A percentile compares a stretch with the other conserved stretches of the same genome.
Evolutionary conservation across 2,888 invertebrate species (phyloP).

Genomic region (Pristionchus arcanus): DNA sequence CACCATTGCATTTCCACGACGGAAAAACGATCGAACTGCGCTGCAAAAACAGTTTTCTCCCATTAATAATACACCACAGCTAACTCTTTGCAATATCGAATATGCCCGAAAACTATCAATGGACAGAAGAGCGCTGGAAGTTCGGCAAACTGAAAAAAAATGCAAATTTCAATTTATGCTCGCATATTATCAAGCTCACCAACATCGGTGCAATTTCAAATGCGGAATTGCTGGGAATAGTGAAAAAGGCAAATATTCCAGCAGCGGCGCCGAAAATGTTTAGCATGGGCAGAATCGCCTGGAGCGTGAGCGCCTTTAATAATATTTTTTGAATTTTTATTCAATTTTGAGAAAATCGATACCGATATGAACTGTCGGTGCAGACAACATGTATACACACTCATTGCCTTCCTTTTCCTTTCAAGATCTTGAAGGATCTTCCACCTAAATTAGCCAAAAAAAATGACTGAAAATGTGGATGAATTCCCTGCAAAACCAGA

Average conservation of each 20-base stretch:
- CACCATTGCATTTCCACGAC: not conserved
- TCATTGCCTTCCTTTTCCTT: not conserved
- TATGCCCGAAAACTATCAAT: not conserved
- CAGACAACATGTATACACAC: not conserved
- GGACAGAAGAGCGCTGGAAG: not conserved
- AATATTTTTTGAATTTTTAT: not conserved
- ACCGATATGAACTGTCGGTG: not conserved
- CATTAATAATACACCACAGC: not conserved
- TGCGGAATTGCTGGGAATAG: not conserved
- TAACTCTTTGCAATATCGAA: not conserved
- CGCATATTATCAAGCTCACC: not conserved
- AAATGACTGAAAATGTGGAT: not conserved
- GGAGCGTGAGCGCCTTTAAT: not conserved
- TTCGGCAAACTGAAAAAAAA: not conserved
- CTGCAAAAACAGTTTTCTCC: not conserved
- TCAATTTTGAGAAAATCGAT: not conserved
- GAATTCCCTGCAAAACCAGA: not conserved
- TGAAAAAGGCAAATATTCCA: not conserved
- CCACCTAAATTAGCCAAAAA: not conserved
- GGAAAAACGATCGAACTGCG: not conserved
- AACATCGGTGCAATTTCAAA: not conserved
- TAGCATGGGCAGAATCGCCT: not conserved
- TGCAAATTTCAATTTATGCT: not conserved
- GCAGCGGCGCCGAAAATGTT: not conserved
- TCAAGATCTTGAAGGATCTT: not conserved